phyloP scores from a whole-genome alignment of 2,888 invertebrate genomes.

The Teleiodes luculella region DNA sequence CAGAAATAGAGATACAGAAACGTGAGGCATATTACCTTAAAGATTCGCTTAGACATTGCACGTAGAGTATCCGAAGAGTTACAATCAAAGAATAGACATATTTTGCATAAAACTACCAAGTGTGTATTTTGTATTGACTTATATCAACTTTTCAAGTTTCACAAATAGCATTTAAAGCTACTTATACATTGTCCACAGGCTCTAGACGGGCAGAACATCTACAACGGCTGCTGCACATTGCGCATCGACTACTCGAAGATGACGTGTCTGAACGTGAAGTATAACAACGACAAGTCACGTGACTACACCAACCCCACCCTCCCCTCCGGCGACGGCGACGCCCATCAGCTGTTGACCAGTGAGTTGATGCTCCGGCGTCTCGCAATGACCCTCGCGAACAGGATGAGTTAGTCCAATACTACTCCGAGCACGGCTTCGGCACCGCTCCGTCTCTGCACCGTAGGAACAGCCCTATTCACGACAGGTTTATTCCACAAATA shows the following conservation, averaged over 20 bases:
- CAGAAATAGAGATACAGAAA: too few relatives aligned
- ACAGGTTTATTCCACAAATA: neutral
- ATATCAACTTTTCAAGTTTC: too few relatives aligned
- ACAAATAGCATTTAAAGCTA: conserved; percentile 2
- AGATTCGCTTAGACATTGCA: too few relatives aligned
- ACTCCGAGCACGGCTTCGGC: conserved; percentile 62
- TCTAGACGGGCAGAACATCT: conserved; percentile 98
- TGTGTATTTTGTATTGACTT: too few relatives aligned
- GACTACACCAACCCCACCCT: conserved; percentile 99
- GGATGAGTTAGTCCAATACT: conserved; percentile 81
- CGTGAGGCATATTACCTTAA: too few relatives aligned
- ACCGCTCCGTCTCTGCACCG: conserved; percentile 6
- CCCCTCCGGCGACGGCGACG: conserved; percentile 92
- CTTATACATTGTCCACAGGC: conserved; percentile 77
- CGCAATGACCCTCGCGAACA: conserved; percentile 74
- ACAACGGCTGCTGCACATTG: conserved; percentile 99
- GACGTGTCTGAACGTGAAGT: conserved; percentile 98
- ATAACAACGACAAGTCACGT: conserved; percentile 99
- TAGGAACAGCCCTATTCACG: neutral
- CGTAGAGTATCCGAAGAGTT: too few relatives aligned
- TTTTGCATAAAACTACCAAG: too few relatives aligned
- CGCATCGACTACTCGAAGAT: conserved; percentile 99
- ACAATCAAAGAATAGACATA: too few relatives aligned
- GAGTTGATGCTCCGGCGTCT: conserved; percentile 80
- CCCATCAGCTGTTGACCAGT: conserved; percentile 81